These are phyloP conservation scores for Sipha flava DNA, from an alignment of 1,140 invertebrate genomes.

Conservation along the genomic window DNA sequence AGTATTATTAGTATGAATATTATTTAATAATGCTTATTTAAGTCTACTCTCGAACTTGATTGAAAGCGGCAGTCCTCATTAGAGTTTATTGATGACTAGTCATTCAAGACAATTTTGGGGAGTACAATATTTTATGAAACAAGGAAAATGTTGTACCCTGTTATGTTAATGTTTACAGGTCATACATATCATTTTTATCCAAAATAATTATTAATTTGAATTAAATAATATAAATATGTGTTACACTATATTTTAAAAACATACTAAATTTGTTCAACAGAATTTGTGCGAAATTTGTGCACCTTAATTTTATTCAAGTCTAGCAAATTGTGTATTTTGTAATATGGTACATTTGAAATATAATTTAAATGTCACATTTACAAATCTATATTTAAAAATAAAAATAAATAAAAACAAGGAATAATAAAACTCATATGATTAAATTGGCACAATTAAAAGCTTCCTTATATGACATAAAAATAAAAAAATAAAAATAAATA, in stretches of 20 bases:
- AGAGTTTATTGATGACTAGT: background rate
- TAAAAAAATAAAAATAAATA: background rate
- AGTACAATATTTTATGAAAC: slow-evolving; percentile 29
- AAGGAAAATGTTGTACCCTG: slow-evolving; percentile 23
- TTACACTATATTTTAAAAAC: background rate
- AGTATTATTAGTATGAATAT: background rate
- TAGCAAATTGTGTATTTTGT: slow-evolving; percentile 5
- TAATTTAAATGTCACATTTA: background rate
- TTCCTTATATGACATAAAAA: background rate
- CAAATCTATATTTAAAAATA: background rate
- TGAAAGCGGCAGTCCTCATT: background rate
- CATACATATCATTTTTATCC: background rate
- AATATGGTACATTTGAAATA: slow-evolving; percentile 5
- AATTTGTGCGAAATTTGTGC: slow-evolving; percentile 6
- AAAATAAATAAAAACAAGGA: background rate
- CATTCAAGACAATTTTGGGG: background rate
- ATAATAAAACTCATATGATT: background rate
- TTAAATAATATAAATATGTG: background rate
- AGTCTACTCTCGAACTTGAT: background rate
- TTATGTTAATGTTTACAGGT: slow-evolving; percentile 21
- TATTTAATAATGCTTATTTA: background rate
- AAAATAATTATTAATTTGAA: background rate
- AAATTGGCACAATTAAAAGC: slow-evolving; percentile 17
- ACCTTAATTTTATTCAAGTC: background rate
- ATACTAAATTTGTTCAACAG: background rate